Evolutionary conservation across 1,140 invertebrate species (phyloP).

Genomic region (Leptopilina boulardi): DNA sequence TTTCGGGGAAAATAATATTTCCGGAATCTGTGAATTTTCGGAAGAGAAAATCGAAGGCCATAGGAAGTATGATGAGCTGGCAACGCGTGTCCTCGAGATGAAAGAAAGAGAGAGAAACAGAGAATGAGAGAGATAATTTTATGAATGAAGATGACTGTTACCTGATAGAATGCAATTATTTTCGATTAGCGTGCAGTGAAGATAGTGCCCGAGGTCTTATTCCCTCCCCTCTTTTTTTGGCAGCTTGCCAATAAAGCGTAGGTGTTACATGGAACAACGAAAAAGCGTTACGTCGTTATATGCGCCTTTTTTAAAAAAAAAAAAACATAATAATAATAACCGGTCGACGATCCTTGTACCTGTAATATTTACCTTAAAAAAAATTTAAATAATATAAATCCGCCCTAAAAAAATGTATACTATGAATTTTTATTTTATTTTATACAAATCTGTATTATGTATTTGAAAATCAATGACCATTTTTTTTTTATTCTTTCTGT

Average conservation of each 20-base stretch:
- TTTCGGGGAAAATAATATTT: not conserved
- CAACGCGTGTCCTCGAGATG: not conserved
- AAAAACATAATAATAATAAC: not conserved
- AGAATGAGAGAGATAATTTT: slow-evolving; percentile 22
- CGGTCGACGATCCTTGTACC: slow-evolving; percentile 4
- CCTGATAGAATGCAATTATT: slow-evolving; percentile 54
- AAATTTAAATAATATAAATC: too few species aligned
- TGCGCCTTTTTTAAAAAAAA: not conserved
- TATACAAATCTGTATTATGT: too few species aligned
- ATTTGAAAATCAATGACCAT: slow-evolving; percentile 33
- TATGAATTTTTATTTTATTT: too few species aligned
- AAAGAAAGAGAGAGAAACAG: too few species aligned
- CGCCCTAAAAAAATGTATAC: too few species aligned
- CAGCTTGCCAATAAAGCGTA: slow-evolving; percentile 47
- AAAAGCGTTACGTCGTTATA: slow-evolving; percentile 47
- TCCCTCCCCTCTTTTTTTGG: slow-evolving; percentile 25
- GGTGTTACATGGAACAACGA: slow-evolving; percentile 54
- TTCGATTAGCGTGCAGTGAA: slow-evolving; percentile 54
- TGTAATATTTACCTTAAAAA: too few species aligned
- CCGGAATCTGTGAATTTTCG: not conserved
- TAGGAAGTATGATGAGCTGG: not conserved
- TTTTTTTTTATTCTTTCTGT: slow-evolving; percentile 53
- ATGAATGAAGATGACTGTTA: slow-evolving; percentile 30
- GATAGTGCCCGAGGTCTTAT: slow-evolving; percentile 20
- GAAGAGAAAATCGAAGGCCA: not conserved